Base-by-base conservation (phyloP, 2,113 vertebrate genomes). In the Anhinga anhinga region DNA sequence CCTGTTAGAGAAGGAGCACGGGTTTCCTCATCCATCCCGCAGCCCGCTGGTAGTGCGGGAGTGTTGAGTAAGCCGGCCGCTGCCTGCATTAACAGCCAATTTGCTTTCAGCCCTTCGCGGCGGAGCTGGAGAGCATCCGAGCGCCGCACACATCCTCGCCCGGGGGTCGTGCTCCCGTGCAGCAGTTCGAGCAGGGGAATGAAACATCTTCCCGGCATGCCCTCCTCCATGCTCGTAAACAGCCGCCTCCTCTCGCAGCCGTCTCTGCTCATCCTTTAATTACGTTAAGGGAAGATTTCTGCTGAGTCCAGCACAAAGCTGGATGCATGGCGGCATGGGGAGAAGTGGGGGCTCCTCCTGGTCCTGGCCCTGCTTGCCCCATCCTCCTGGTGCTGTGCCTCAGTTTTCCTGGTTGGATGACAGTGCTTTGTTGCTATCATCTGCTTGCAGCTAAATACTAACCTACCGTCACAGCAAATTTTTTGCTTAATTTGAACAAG, bases 251-350 rank as follows among this genome's bases (percentile, higher is more conserved):
- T 83, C 92, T 78, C 0, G 0, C 90, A 83, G 88, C 53, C 13
- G 0, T 47, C 89, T 92, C 96, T 85, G 79, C 82, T 92, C 95
- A 92, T 71, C 89, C 82, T 90, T 90, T 97, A 95, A 96, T 97
- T 85, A 47, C 9, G 52, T 96, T 80, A 93, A 93, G 55, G 84
- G 78, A 93, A 88, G 50, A 49, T 83, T 94, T 90, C 73, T 94
- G 89, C 91, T 94, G 89, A 95, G 86, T 32, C 84, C 87, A 95
- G 91, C 70, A 91, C 62, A 80, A 87, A 70, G 70, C 84, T 91
- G 47, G 78, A 15, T 59, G 81, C 30, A 14, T 17, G 66, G 72
- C 8, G 3, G 61, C 1, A 1, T 1, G 0, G 49, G 62, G 47
- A 94, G 74, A 91, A 82, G 58, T 0, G 0, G 15, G n/a, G 29